A percentile compares a stretch with the other conserved stretches of the same genome.
Conservation (phyloP, 1,140 invertebrate genomes). For the Littorina saxatilis region DNA sequence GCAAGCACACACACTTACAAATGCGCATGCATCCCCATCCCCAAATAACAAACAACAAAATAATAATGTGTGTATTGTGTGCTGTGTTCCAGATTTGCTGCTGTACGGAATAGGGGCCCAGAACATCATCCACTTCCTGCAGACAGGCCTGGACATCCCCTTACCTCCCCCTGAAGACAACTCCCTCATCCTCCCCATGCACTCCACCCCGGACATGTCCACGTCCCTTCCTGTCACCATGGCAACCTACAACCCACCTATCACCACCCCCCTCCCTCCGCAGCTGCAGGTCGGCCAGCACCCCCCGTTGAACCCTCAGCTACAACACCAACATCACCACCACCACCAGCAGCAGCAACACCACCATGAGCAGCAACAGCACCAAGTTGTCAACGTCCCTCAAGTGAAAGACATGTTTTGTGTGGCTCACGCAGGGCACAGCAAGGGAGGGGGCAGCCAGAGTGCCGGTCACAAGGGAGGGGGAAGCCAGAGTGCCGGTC, state of each 20-base stretch:
- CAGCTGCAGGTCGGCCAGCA: not conserved
- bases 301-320: not conserved
- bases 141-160: conserved; percentile 6
- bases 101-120: conserved; percentile 17
- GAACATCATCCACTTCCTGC: conserved; percentile 22
- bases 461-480: not conserved
- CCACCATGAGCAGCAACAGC: not conserved
- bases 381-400: not conserved
- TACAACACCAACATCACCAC: not conserved
- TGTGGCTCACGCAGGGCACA: not conserved
- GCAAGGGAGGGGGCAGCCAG: not conserved
- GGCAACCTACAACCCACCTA: conserved; percentile 22
- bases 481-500: too few species aligned
- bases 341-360: conserved; percentile 9
- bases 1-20: too few species aligned
- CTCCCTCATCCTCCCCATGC: conserved; percentile 5
- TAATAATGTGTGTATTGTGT: too few species aligned
- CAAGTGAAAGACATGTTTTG: not conserved
- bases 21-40: too few species aligned
- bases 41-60: too few species aligned
- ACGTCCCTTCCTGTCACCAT: not conserved
- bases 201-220: not conserved
- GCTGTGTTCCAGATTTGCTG: conserved; percentile 21
- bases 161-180: conserved; percentile 3
- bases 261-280: not conserved